Evolutionary conservation across 2,797 vertebrate genomes (phyloP).

Genomic region (Galagoides demidoff): DNA sequence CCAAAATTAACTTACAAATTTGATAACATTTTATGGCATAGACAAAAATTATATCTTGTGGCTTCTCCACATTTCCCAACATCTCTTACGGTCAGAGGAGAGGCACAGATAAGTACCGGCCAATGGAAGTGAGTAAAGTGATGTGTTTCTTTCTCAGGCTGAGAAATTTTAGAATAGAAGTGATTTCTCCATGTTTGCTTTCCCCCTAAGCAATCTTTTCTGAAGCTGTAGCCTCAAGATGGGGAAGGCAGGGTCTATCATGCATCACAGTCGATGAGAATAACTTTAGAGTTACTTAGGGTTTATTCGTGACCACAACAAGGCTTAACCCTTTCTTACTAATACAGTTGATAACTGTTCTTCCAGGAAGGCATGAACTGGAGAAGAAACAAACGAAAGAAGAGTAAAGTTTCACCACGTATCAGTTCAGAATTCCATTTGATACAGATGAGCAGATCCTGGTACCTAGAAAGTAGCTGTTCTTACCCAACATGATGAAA

Average conservation of each 20-base stretch:
- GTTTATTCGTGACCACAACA: background rate
- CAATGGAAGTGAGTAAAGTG: background rate
- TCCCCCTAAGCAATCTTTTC: background rate
- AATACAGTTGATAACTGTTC: background rate
- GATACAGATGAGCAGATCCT: background rate
- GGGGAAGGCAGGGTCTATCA: background rate
- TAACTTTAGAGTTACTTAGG: background rate
- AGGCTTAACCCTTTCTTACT: background rate
- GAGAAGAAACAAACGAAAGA: background rate
- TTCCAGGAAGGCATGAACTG: background rate
- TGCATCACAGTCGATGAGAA: background rate
- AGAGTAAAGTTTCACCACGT: background rate
- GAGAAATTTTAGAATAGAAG: conserved; percentile 4
- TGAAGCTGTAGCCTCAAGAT: no score
- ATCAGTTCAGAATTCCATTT: background rate
- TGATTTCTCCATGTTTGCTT: background rate
- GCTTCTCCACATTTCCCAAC: background rate
- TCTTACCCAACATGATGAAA: background rate
- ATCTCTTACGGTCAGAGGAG: background rate
- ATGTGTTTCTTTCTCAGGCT: background rate
- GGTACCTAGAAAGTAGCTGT: background rate
- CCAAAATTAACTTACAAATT: background rate
- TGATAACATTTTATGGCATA: background rate
- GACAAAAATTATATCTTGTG: background rate
- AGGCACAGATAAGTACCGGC: background rate